phyloP scores from a whole-genome alignment of 2,797 vertebrate genomes.

The Martes flavigula region DNA sequence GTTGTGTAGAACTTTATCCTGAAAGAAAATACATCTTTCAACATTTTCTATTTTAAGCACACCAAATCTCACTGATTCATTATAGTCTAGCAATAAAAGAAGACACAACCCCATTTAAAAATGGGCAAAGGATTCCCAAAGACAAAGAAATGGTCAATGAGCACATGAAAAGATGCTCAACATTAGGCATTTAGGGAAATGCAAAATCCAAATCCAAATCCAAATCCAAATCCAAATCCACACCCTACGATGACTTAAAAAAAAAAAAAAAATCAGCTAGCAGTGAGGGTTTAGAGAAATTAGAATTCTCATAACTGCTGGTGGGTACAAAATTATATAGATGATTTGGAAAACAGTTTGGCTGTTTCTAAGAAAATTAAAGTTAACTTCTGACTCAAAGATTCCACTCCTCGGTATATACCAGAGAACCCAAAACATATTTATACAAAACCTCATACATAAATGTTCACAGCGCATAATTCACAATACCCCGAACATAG shows the following conservation, averaged over 20 bases:
- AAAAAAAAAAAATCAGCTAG: not conserved
- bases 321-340: not conserved
- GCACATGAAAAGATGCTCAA: not conserved
- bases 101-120: slow-evolving; percentile 1
- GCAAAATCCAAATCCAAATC: not conserved
- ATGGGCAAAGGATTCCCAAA: not conserved
- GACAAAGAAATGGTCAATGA: not conserved
- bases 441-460: not conserved
- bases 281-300: not conserved
- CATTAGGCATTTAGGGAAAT: not conserved
- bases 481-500: not conserved
- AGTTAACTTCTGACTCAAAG: not conserved
- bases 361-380: not conserved
- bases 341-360: not conserved
- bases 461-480: not conserved
- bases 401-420: not conserved
- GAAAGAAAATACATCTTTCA: slow-evolving; percentile 65
- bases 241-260: not conserved
- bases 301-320: not conserved
- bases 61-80: not conserved
- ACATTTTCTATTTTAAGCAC: slow-evolving; percentile 39
- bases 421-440: not conserved
- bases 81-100: not conserved
- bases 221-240: not conserved
- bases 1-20: slow-evolving; percentile 98